Evolutionary conservation across 2,888 invertebrate species (phyloP), one percentile per base, ranked within the genome.

Genomic region (Drosophila nr. perissopoda): DNA sequence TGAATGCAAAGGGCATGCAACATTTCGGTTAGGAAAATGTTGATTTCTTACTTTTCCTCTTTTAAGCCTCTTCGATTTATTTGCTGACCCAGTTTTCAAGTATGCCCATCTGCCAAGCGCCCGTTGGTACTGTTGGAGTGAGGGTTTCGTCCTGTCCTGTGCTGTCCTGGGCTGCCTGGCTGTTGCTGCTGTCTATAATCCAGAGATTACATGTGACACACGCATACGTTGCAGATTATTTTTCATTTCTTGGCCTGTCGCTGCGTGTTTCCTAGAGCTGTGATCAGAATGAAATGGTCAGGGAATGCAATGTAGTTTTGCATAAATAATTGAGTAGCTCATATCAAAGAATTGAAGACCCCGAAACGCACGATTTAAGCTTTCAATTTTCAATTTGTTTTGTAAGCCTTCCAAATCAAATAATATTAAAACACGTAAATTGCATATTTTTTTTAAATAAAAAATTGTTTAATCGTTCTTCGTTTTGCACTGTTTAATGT

Each of bases 181-280:
- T 31, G 57, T 40, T 68, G 74, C 59, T 74, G 80, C 89, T 85
- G 85, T 84, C 89, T 74, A 85, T 89, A 85, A 85, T 89, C 85
- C 89, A 67, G 75, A 88, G 85, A 85, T 85, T 85, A 85, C 85
- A 85, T 78, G 88, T 88, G 85, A 85, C 88, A 85, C 85, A 85
- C 89, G 82, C 89, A 89, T 80, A 84, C 88, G 89, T 79, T 89
- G 89, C 89, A 89, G 85, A 75, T 89, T 89, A 87, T 89, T 89
- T 89, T 87, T 88, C 88, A 89, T 89, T 85, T 84, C 89, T 88
- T 84, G 63, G 71, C 48, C 75, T 83, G 87, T 81, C 88, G 86
- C 72, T 75, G 54, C 57, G 79, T 65, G 75, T 78, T 75, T 79
- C 66, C 59, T 49, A 65, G 48, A 64, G 42, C 52, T 31, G 25